Base-by-base conservation (phyloP, 2,113 vertebrate species). In the Heteronetta atricapilla region DNA sequence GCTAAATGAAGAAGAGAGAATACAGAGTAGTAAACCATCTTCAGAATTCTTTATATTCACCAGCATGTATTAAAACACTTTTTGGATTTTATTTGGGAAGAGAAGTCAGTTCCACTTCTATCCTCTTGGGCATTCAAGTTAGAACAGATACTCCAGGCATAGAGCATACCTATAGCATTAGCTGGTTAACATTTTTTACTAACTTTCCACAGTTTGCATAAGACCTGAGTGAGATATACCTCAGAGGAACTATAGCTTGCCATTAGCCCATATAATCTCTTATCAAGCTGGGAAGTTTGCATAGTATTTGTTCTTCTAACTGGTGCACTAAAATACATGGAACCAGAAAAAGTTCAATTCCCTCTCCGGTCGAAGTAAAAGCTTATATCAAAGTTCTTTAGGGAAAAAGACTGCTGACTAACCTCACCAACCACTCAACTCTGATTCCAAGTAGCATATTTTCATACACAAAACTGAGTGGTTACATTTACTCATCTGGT, bases 1-100 rank as follows among this genome's bases (percentile, higher is more conserved):
- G 99, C 99, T 99, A 98, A 62, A 81, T 70, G 59, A 90, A 94
- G 78, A 90, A 88, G 83, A 94, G 81, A 97, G 97, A 95, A 94
- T 67, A 68, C 7, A 33, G 42, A 86, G 80, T 77, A 94, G 93
- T 95, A 95, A 96, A 70, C 40, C 33, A 82, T 12, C 36, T 84
- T 25, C n/a, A 86, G 76, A 72, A 72, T 31, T 42, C 40, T 93
- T 34, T 88, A 95, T 89, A 31, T 79, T n/a, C 26, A 76, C 7
- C 4, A 55, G 25, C 75, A 87, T 15, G 50, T 52, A 36, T 62
- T 68, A 3, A 94, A 96, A 86, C 42, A 19, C 3, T 48, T 20
- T 48, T 83, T 34, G 26, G 2, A 33, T 95, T 89, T 88, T 58
- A 34, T 95, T n/a, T 74, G 33, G 66, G 55, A 72, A 79, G 60